Evolutionary conservation across 2,113 vertebrate genomes (phyloP).

Genomic region (Pelecanus crispus): DNA sequence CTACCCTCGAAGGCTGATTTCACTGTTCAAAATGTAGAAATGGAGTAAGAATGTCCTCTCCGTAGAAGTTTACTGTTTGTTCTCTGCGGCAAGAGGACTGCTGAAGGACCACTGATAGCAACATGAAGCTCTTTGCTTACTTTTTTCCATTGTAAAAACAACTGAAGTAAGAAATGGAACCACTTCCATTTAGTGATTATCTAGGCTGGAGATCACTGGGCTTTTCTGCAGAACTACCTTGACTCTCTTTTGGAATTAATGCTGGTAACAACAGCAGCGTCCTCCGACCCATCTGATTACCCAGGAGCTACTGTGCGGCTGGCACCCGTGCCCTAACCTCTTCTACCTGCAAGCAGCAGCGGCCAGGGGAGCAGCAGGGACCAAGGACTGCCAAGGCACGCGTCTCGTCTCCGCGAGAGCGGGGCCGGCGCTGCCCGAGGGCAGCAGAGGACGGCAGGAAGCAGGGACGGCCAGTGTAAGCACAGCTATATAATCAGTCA

Average conservation of each 20-base stretch:
- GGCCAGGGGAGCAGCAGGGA: neutral
- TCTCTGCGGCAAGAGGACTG: neutral
- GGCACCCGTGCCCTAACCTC: neutral
- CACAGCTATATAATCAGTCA: neutral
- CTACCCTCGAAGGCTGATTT: neutral
- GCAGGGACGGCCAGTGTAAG: neutral
- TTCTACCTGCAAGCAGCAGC: fast-evolving
- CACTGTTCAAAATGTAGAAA: neutral
- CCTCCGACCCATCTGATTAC: neutral
- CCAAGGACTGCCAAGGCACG: neutral
- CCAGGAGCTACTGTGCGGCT: neutral
- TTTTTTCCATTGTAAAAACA: neutral
- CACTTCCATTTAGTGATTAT: neutral
- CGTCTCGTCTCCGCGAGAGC: fast-evolving
- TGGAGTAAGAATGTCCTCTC: neutral
- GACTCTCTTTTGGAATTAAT: neutral
- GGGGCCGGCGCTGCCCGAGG: neutral
- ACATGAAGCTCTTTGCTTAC: neutral
- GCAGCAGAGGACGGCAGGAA: neutral
- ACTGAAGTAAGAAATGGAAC: neutral
- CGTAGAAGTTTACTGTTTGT: neutral
- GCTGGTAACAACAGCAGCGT: neutral
- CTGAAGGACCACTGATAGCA: neutral
- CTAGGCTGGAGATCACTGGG: neutral
- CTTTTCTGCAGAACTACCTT: neutral